These are phyloP conservation scores for Archegozetes longisetosus DNA, from an alignment of 1,140 invertebrate genomes.

Conservation along the genomic window DNA sequence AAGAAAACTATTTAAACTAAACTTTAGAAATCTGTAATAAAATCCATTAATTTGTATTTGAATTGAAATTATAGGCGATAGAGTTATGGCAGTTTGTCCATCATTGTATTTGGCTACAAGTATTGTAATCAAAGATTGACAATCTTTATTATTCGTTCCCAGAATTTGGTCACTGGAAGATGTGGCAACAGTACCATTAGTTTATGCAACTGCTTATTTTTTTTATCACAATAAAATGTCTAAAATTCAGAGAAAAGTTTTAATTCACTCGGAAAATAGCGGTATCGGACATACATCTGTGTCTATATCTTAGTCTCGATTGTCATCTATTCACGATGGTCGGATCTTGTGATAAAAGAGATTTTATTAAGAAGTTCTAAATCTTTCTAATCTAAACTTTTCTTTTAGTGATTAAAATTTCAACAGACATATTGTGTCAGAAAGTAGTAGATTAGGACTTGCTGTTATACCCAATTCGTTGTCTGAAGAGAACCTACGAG, in stretches of 20 bases:
- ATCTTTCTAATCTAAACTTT: slow-evolving; percentile 45
- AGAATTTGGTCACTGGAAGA: slow-evolving; percentile 73
- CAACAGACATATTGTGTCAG: slow-evolving; percentile 59
- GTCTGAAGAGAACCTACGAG: slow-evolving; percentile 44
- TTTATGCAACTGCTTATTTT: slow-evolving; percentile 60
- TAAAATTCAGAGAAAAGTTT: slow-evolving; percentile 62
- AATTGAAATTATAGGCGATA: slow-evolving; percentile 46
- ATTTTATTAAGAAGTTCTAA: slow-evolving; percentile 54
- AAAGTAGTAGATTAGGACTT: slow-evolving; percentile 52
- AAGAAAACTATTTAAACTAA: no score
- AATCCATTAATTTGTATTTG: no score
- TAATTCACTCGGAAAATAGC: slow-evolving; percentile 88
- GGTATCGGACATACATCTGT: slow-evolving; percentile 94
- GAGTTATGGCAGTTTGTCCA: slow-evolving; percentile 85
- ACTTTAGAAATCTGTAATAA: no score
- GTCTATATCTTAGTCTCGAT: slow-evolving; percentile 58
- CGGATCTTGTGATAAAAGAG: slow-evolving; percentile 62
- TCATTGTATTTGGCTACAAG: slow-evolving; percentile 74
- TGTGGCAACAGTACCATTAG: slow-evolving; percentile 82
- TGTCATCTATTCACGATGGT: no score
- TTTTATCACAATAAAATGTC: slow-evolving; percentile 53
- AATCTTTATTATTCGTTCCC: slow-evolving; percentile 77
- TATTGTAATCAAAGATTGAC: slow-evolving; percentile 52
- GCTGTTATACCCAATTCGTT: slow-evolving; percentile 49
- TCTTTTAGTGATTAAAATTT: slow-evolving; percentile 81